These are phyloP conservation scores for Himalopsyche japonica DNA, from an alignment of 2,888 invertebrate genomes.

Conservation along the genomic window DNA sequence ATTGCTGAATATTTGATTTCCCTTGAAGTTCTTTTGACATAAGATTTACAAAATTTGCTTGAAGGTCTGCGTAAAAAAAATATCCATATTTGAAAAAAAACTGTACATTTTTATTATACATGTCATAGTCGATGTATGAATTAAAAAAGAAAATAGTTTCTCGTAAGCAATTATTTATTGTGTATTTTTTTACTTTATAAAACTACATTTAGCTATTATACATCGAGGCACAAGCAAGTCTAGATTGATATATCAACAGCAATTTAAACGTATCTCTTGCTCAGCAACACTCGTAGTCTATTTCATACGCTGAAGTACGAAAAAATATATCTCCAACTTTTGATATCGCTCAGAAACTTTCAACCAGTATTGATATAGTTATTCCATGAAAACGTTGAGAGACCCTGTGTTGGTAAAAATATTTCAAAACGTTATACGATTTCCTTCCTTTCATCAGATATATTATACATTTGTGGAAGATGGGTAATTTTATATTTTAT, in stretches of 20 bases:
- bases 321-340: neutral
- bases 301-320: neutral
- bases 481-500: neutral
- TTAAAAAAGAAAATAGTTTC: too few relatives aligned
- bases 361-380: neutral
- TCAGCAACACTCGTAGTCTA: neutral
- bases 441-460: neutral
- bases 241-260: slow-evolving; percentile 1
- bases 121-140: too few relatives aligned
- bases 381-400: neutral
- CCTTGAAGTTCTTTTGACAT: too few relatives aligned
- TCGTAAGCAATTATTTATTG: too few relatives aligned
- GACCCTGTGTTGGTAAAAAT: neutral
- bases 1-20: too few relatives aligned
- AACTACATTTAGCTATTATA: neutral
- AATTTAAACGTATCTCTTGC: neutral
- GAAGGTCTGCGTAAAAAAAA: too few relatives aligned
- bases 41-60: too few relatives aligned
- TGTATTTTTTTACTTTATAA: neutral
- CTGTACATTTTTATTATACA: too few relatives aligned
- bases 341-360: neutral
- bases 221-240: neutral
- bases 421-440: neutral
- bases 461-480: neutral
- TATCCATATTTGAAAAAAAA: too few relatives aligned